Evolutionary conservation across 2,888 invertebrate genomes (phyloP).

Genomic region (Trichogramma evanescens): DNA sequence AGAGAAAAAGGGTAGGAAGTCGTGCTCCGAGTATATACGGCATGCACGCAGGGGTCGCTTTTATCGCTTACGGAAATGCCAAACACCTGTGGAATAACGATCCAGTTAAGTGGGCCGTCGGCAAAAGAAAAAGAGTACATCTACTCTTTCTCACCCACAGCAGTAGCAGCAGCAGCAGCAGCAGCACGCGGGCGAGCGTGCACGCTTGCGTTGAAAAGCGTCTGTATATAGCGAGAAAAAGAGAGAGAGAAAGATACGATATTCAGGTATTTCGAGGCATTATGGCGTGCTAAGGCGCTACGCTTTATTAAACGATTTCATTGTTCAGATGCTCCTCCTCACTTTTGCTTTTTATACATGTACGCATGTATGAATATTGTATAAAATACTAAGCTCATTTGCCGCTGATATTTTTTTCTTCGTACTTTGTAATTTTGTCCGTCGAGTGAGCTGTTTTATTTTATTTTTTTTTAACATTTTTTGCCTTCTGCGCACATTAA

Average conservation of each 20-base stretch:
- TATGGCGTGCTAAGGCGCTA: conserved; percentile 22
- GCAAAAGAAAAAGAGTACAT: conserved; percentile 36
- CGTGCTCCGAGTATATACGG: conserved; percentile 37
- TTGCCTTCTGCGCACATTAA: too few relatives aligned
- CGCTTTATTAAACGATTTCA: conserved; percentile 18
- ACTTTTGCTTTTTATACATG: too few relatives aligned
- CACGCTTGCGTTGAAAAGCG: not conserved
- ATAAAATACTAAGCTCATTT: too few relatives aligned
- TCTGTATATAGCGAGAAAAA: not conserved
- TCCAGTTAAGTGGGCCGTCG: conserved; percentile 40
- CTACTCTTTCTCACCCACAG: not conserved
- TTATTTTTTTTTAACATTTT: too few relatives aligned
- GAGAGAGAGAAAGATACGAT: not conserved
- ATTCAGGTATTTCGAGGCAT: conserved; percentile 17
- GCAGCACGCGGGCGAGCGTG: conserved; percentile 13
- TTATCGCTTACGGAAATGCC: conserved; percentile 46
- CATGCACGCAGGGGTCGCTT: conserved; percentile 41
- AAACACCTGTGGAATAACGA: conserved; percentile 48
- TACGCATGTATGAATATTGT: too few relatives aligned
- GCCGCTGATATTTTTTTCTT: too few relatives aligned
- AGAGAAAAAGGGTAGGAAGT: conserved; percentile 40
- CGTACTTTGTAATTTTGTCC: too few relatives aligned
- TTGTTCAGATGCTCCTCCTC: too few relatives aligned
- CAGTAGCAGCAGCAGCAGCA: conserved; percentile 12
- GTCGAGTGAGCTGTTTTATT: too few relatives aligned